phyloP scores from a whole-genome alignment of 37 sponge, comb jelly and placozoan species.

The Tethya wilhelma region DNA sequence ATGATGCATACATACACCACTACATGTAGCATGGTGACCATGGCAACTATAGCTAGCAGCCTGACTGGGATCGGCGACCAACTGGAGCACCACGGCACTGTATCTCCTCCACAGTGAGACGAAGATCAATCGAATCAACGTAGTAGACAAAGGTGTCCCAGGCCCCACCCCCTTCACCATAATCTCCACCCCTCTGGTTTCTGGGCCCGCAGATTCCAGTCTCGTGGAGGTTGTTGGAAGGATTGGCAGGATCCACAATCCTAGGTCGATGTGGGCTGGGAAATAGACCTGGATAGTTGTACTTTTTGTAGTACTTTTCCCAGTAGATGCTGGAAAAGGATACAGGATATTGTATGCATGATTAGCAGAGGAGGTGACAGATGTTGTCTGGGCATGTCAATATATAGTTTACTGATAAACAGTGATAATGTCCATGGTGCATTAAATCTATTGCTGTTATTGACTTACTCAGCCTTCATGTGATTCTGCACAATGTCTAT shows the following conservation, averaged over 20 bases:
- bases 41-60: too few species aligned
- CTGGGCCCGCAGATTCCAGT: slow-evolving; percentile 32
- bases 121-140: slow-evolving; percentile 52
- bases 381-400: not conserved
- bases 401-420: not conserved
- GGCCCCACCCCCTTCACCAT: slow-evolving; percentile 30
- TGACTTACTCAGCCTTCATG: slow-evolving; percentile 1
- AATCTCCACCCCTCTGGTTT: slow-evolving; percentile 7
- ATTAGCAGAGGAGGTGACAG: not conserved
- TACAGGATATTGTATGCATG: not conserved
- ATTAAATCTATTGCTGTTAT: not conserved
- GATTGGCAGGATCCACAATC: slow-evolving; percentile 72
- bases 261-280: slow-evolving; percentile 31
- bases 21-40: too few species aligned
- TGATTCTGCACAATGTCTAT: slow-evolving; percentile 21
- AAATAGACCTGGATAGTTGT: not conserved
- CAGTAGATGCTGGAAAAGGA: slow-evolving; percentile 47
- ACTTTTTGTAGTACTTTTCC: slow-evolving; percentile 25
- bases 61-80: too few species aligned
- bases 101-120: slow-evolving; percentile 19
- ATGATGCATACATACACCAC: too few species aligned
- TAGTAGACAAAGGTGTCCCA: slow-evolving; percentile 33
- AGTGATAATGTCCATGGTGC: not conserved
- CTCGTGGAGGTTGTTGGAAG: slow-evolving; percentile 66
- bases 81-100: too few species aligned